Conservation (phyloP, 2,888 invertebrate genomes). For the Chalcis sispes region DNA sequence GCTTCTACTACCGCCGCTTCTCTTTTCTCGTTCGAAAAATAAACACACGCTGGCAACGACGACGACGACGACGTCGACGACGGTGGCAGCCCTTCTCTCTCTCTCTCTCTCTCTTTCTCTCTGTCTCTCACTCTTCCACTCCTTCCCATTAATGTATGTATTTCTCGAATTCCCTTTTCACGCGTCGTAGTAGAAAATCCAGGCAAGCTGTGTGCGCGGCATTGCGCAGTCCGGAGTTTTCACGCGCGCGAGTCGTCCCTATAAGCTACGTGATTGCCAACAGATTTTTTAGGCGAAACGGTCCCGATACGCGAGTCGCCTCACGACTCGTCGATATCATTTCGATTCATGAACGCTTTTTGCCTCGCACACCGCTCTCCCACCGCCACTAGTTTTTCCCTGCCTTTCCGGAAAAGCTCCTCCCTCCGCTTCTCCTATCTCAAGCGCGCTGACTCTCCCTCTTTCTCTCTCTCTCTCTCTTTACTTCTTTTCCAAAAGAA, state of each 20-base stretch:
- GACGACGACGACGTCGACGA: too few species aligned
- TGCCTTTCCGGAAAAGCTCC: too few species aligned
- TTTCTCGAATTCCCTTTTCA: constrained; percentile 37
- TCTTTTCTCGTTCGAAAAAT: constrained; percentile 31
- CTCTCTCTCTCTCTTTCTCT: too few species aligned
- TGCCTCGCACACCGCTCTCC: constrained; percentile 3
- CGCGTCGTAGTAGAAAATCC: constrained; percentile 20
- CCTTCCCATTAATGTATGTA: constrained; percentile 43
- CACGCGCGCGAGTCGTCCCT: not conserved
- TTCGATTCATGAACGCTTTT: constrained; percentile 52
- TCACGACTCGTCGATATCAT: constrained; percentile 56
- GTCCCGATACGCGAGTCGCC: constrained; percentile 43
- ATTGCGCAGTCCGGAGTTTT: not conserved
- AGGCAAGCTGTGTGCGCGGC: constrained; percentile 1
- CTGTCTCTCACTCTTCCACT: constrained; percentile 16
- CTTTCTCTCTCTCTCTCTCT: too few species aligned
- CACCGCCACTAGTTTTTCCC: too few species aligned
- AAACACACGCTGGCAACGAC: constrained; percentile 35
- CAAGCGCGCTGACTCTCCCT: too few species aligned
- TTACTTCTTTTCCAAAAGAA: constrained; percentile 6
- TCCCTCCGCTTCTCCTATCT: too few species aligned
- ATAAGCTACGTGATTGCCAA: constrained; percentile 51
- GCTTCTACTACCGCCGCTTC: not conserved
- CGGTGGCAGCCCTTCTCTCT: constrained; percentile 2
- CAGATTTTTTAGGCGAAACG: constrained; percentile 46